Base-by-base conservation (phyloP, 2,797 vertebrate species). In the Chelonia mydas region DNA sequence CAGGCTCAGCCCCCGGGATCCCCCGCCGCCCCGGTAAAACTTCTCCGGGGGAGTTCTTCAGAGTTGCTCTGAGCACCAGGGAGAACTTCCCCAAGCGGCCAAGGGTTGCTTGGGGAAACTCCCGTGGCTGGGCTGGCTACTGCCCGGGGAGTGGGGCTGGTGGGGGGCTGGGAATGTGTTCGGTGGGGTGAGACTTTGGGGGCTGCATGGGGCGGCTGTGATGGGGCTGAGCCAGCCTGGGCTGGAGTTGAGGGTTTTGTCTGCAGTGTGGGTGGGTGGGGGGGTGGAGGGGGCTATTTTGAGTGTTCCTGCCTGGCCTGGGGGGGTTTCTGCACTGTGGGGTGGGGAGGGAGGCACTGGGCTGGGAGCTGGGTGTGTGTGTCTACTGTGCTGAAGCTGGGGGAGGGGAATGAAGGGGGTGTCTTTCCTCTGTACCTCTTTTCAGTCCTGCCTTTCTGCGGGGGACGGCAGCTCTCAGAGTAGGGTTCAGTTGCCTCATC, bases 41-140 rank as follows among this genome's bases (percentile, higher is more conserved):
- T 72, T 72, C 19, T 6, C 11, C 41, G 25, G 12, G 33, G 11
- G 51, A 49, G 50, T 51, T 16, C 15, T 31, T 15, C 51, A 16
- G 25, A 5, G 53, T 59, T 1, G 11, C 15, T 33, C 28, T 2
- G 65, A 23, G 31, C 3, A 1, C 27, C 27, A n/a, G 2, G 9
- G 19, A 31, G 37, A 53, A 4, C 13, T 31, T 17, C 10, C 21
- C 0, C 6, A 17, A 94, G 94, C 94, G 94, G 33, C 65, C 11
- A 31, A 17, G 25, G 5, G 8, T 45, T 0, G 6, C 16, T 12
- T 2, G 5, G 76, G 19, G 27, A n/a, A 27, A 6, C 25, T 47
- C 41, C 3, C 2, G 59, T 55, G 57, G 5, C 33, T 17, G 25
- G 55, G 55, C 55, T 57, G 55, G 57, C 28, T 59, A 6, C 57